These are phyloP conservation scores for Pachliopta kotzebuea DNA, from an alignment of 2,888 invertebrate species.

Conservation along the genomic window DNA sequence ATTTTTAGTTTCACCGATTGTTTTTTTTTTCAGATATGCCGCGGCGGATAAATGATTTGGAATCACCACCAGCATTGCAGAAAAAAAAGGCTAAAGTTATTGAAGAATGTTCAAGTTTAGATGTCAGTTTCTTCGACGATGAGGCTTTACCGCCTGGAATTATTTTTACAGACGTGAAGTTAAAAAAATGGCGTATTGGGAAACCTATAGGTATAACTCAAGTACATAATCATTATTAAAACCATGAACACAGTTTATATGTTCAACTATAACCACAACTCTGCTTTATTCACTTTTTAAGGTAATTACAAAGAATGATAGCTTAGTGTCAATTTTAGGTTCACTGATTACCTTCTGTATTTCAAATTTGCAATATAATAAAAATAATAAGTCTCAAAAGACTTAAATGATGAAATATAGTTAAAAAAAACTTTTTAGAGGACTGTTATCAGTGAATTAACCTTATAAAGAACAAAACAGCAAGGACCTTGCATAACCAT, in stretches of 20 bases:
- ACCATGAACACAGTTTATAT: neutral
- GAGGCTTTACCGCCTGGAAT: conserved; percentile 84
- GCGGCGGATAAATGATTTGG: conserved; percentile 56
- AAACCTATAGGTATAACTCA: conserved; percentile 87
- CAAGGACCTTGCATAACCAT: conserved; percentile 1
- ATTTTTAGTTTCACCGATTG: neutral
- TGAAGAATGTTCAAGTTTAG: conserved; percentile 52
- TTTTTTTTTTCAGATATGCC: conserved; percentile 47
- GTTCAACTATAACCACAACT: neutral
- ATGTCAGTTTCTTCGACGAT: conserved; percentile 66
- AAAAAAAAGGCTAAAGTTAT: conserved; percentile 61
- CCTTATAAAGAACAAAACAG: neutral
- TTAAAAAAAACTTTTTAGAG: neutral
- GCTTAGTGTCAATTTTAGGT: neutral
- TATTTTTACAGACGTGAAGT: conserved; percentile 88
- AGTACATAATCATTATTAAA: neutral
- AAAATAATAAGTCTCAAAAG: neutral
- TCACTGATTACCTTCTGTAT: neutral
- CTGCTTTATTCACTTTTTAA: neutral
- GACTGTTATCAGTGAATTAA: neutral
- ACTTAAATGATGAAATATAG: neutral
- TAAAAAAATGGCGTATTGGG: conserved; percentile 93
- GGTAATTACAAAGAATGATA: no score
- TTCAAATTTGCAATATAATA: neutral
- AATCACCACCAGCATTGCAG: conserved; percentile 50